A percentile compares a stretch with the other conserved stretches of the same genome.
Conservation (phyloP, 2,113 vertebrate species). For the Danio rerio region DNA sequence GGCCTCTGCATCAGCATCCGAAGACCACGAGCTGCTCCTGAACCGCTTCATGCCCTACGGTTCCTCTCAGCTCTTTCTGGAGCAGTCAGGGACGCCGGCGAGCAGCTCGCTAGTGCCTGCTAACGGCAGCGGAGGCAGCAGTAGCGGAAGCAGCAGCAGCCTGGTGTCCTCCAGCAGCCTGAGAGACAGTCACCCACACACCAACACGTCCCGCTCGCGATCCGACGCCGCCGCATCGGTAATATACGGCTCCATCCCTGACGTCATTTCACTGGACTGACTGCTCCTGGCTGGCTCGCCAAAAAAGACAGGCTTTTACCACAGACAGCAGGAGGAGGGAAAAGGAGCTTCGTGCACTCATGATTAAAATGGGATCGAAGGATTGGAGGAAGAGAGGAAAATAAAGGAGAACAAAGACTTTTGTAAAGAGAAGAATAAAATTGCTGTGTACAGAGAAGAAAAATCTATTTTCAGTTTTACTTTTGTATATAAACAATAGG, state of each 20-base stretch:
- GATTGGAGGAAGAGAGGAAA: conserved; percentile 44
- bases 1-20: conserved; percentile 80
- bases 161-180: conserved; percentile 95
- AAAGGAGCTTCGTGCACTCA: conserved; percentile 57
- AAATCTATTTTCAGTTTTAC: conserved; percentile 99
- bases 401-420: conserved; percentile 75
- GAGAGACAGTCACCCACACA: conserved; percentile 85
- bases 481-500: conserved; percentile 99
- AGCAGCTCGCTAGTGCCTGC: conserved; percentile 84
- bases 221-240: conserved; percentile 83
- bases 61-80: conserved; percentile 92
- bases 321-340: conserved; percentile 24
- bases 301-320: conserved; percentile 54
- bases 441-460: conserved; percentile 99
- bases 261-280: conserved; percentile 98
- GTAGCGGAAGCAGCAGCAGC: conserved; percentile 94
- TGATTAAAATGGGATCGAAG: conserved; percentile 10
- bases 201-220: conserved; percentile 79
- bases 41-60: conserved; percentile 92
- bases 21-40: conserved; percentile 92
- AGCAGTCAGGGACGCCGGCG: conserved; percentile 87
- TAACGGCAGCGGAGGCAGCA: conserved; percentile 82
- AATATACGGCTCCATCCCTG: conserved; percentile 95
- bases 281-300: neutral
- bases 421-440: conserved; percentile 77